phyloP scores from a whole-genome alignment of 2,888 invertebrate species.

The Chloromyia formosa region DNA sequence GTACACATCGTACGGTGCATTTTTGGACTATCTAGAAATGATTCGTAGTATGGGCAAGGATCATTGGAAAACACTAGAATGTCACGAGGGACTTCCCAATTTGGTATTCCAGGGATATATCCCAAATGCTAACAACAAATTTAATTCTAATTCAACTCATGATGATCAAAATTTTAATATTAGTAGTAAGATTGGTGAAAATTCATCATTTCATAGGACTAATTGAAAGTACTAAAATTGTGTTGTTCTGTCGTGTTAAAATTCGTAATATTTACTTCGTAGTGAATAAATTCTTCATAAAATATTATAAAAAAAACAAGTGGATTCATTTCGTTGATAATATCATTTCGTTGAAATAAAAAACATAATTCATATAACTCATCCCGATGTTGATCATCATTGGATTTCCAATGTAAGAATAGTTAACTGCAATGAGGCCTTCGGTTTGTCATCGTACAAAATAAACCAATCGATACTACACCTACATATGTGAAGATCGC shows the following conservation, averaged over 20 bases:
- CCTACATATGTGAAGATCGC: too few species aligned
- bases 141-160: not conserved
- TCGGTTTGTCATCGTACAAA: constrained; percentile 5
- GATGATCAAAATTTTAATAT: constrained; percentile 41
- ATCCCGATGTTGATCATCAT: constrained; percentile 28
- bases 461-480: not conserved
- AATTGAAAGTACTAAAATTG: constrained; percentile 40
- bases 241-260: too few species aligned
- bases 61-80: constrained; percentile 57
- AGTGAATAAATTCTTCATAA: not conserved
- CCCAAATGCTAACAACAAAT: constrained; percentile 13
- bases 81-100: constrained; percentile 50
- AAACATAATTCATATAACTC: not conserved
- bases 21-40: constrained; percentile 57
- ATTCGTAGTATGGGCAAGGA: constrained; percentile 56
- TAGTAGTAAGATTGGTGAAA: constrained; percentile 22
- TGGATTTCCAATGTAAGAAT: constrained; percentile 47
- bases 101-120: constrained; percentile 46
- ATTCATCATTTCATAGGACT: constrained; percentile 11
- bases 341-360: not conserved
- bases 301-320: not conserved
- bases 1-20: constrained; percentile 56
- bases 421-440: not conserved
- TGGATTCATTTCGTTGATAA: not conserved
- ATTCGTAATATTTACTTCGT: too few species aligned